Percentiles rank a stretch among this genome's conserved stretches.
Conservation (phyloP, 1,140 invertebrate genomes). For the Sminthurides bifidus region DNA sequence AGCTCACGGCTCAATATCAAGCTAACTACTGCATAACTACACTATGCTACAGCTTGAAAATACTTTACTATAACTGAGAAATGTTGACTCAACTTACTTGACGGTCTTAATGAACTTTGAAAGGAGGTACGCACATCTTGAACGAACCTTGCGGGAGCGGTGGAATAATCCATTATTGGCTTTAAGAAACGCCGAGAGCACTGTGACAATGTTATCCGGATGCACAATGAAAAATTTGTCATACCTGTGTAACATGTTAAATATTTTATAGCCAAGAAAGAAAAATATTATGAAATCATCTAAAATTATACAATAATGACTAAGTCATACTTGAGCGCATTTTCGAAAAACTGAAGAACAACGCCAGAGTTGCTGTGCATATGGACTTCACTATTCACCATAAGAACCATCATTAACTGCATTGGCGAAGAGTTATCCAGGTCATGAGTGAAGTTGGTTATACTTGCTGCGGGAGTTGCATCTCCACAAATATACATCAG, state of each 20-base stretch:
- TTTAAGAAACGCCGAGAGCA: slow-evolving; percentile 44
- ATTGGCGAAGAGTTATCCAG: slow-evolving; percentile 31
- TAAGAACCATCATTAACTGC: slow-evolving; percentile 41
- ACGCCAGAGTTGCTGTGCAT: slow-evolving; percentile 41
- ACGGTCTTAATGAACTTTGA: slow-evolving; percentile 44
- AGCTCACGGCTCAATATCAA: too few relatives aligned
- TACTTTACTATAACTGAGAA: too few relatives aligned
- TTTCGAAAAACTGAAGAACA: slow-evolving; percentile 45
- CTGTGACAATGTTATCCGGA: slow-evolving; percentile 41
- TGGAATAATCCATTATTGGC: slow-evolving; percentile 43
- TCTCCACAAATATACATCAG: slow-evolving; percentile 46
- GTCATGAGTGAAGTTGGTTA: slow-evolving; percentile 40
- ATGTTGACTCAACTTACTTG: too few relatives aligned
- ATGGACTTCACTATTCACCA: slow-evolving; percentile 41
- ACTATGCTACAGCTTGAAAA: too few relatives aligned
- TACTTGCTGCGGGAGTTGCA: slow-evolving; percentile 39
- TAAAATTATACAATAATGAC: background rate
- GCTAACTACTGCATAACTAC: too few relatives aligned
- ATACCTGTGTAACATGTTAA: slow-evolving; percentile 36
- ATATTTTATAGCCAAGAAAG: background rate
- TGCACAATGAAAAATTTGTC: slow-evolving; percentile 45
- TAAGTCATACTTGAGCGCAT: slow-evolving; percentile 35
- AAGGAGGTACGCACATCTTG: slow-evolving; percentile 44
- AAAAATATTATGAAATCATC: background rate
- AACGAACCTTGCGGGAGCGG: slow-evolving; percentile 39